Percentiles rank a stretch among this genome's conserved stretches.
phyloP scores from a whole-genome alignment of 2,888 invertebrate species.

The Oligia latruncula region DNA sequence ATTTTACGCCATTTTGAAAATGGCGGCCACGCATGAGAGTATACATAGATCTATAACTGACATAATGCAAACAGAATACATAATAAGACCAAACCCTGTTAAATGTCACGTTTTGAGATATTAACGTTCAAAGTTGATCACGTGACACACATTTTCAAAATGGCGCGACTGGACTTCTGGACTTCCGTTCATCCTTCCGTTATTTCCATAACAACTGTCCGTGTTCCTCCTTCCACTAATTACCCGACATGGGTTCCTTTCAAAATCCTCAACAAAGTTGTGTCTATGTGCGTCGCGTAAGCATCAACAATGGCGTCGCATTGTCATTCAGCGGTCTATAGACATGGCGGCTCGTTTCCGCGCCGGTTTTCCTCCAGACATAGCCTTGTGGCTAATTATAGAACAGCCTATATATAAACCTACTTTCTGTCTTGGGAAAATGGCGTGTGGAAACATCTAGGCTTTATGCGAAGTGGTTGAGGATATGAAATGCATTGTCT shows the following conservation, averaged over 20 bases:
- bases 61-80: background rate
- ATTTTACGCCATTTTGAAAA: background rate
- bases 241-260: constrained; percentile 3
- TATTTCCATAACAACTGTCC: constrained; percentile 8
- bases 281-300: constrained; percentile 12
- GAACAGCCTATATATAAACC: constrained; percentile 52
- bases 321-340: constrained; percentile 57
- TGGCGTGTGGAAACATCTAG: constrained; percentile 17
- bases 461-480: background rate
- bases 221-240: background rate
- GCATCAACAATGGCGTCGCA: constrained; percentile 39
- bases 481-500: background rate
- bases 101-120: background rate
- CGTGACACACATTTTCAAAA: background rate
- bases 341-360: constrained; percentile 56
- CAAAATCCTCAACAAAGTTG: constrained; percentile 19
- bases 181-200: too few relatives aligned
- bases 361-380: constrained; percentile 60
- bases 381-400: constrained; percentile 68
- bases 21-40: background rate
- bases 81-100: background rate
- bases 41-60: background rate
- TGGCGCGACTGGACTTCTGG: background rate
- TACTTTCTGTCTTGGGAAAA: constrained; percentile 48
- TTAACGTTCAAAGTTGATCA: background rate